Base-by-base conservation (phyloP, 53 echinoderm and acorn worm genomes). In the Echinometra lucunter region DNA sequence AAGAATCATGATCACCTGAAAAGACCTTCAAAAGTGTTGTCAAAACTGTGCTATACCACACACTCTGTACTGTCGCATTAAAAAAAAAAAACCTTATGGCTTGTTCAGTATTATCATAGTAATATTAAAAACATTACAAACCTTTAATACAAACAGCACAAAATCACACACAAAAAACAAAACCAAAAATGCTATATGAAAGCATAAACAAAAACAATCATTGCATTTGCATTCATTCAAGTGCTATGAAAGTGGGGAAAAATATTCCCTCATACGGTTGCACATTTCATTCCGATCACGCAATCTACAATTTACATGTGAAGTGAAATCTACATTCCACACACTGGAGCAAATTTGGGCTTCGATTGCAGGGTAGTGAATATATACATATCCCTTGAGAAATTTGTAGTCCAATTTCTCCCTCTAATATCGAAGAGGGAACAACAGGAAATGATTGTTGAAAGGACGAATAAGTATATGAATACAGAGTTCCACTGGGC, bases 251-350 rank as follows among this genome's bases (percentile, higher is more conserved):
- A 53, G 53, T 38, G 78, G 19, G 9, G 21, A 42, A 42, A 78
- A 78, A 78, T 16, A 34, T 69, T 69, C 69, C 34, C 10, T 30
- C 44, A 81, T 81, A 40, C 15, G 44, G 44, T 42, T 19, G 19
- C 81, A 44, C 44, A 42, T 85, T 49, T 85, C 49, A 85, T 85
- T 85, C 85, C 13, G 49, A 85, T 45, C 85, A 85, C 85, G 78
- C 17, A 25, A n/a, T n/a, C 44, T 42, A 44, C 81, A 81, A 42
- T 44, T 21, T 19, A 44, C 44, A 81, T 42, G 44, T 44, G 9
- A 13, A 53, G 19, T 21, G 23, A 74, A 27, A 74, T 74, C 19
- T 23, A 42, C 85, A 45, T 49, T 47, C 85, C 18, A 85, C 15
- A 85, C 85, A 85, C 85, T 4, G 85, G 10, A 28, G 53, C 10